These are phyloP conservation scores for Sinonovacula constricta DNA, from an alignment of 1,140 invertebrate species.

Conservation along the genomic window DNA sequence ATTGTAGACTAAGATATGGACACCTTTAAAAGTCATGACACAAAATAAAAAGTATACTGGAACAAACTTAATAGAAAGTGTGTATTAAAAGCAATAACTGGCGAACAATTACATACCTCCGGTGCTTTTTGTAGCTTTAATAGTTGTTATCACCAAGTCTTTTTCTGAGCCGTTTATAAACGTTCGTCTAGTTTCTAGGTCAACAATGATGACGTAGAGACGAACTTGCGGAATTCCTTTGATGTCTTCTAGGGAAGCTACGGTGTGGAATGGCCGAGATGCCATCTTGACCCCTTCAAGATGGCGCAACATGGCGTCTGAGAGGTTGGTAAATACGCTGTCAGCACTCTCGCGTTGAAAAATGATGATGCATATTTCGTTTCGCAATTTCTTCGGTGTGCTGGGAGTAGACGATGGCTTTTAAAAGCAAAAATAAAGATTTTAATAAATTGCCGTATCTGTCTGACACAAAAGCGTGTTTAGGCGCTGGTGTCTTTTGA, in stretches of 20 bases:
- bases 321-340: conserved; percentile 28
- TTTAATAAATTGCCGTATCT: no score
- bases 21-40: no score
- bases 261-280: conserved; percentile 52
- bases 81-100: no score
- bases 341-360: conserved; percentile 43
- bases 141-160: conserved; percentile 54
- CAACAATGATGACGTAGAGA: conserved; percentile 62
- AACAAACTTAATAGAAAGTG: no score
- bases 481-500: no score
- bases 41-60: no score
- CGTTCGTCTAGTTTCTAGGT: conserved; percentile 49
- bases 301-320: conserved; percentile 56
- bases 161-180: conserved; percentile 46
- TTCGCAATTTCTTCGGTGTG: conserved; percentile 35
- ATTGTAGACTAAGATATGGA: no score
- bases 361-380: conserved; percentile 36
- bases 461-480: no score
- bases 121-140: conserved; percentile 56
- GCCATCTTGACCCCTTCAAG: conserved; percentile 59
- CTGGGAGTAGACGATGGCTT: conserved; percentile 32
- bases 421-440: background rate
- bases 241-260: conserved; percentile 58
- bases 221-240: conserved; percentile 56
- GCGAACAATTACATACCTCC: conserved; percentile 54